Evolutionary conservation across 2,888 invertebrate species (phyloP), one percentile per base, ranked within the genome.

Genomic region (Tolmerus cingulatus): DNA sequence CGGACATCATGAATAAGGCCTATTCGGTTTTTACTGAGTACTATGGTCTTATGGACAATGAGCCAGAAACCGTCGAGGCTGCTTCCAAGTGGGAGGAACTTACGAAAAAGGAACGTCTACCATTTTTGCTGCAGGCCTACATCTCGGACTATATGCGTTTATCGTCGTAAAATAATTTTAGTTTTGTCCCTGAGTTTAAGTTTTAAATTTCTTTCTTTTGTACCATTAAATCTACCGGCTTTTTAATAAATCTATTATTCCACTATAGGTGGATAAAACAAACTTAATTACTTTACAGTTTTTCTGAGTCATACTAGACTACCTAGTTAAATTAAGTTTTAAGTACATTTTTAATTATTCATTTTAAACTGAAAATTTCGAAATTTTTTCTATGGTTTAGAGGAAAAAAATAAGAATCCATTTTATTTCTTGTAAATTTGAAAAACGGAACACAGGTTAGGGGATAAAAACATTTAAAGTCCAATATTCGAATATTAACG

Each of bases 91-190:
- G 88, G 88, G 27, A 88, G 23, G 55, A 34, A n/a, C 85, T 88
- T 27, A 79, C 88, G 4, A 78, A 87, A 87, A 51, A 88, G 40
- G 88, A 88, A 78, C 86, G 85, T 46, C 85, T 88, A 76, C 88
- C 88, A 30, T 88, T 88, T 87, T 78, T 88, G 37, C 51, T 88
- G n/a, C 87, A 88, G 19, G 88, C 88, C 5, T 88, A 88, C 23
- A 88, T 88, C 12, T 87, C 87, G 16, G 87, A 88, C 34, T 88
- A 88, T 57, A 87, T 88, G 88, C 87, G 66, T 66, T 23, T 23
- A 23, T 66, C 66, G 12, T 66, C 66, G 66, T 66, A 4, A 66
- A 66, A 27, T 27, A 66, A n/a, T 66, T 66, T 66, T 66, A 66
- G 19, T 66, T 23, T 66, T 66, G 66, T 66, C 66, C 51, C 66